phyloP scores from a whole-genome alignment of 2,888 invertebrate genomes.

The Chrysolina americana region DNA sequence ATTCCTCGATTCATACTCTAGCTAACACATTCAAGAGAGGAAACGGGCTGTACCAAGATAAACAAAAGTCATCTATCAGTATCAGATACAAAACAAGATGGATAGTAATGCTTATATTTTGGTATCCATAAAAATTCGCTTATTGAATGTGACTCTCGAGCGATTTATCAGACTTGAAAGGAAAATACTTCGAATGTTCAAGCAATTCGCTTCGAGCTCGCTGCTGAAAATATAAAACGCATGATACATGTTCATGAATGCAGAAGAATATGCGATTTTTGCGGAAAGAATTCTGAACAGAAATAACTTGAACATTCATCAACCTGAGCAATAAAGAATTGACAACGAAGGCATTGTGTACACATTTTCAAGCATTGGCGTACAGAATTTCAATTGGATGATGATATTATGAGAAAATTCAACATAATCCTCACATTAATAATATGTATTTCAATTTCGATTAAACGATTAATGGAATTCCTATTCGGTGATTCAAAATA shows the following conservation, averaged over 20 bases:
- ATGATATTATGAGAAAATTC: not conserved
- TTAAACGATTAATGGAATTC: too few relatives aligned
- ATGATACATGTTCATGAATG: conserved; percentile 13
- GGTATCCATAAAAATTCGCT: conserved; percentile 32
- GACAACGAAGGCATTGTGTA: conserved; percentile 18
- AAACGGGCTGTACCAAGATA: conserved; percentile 25
- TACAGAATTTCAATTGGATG: not conserved
- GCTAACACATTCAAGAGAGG: not conserved
- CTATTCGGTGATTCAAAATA: too few relatives aligned
- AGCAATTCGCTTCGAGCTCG: conserved; percentile 2
- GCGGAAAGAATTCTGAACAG: not conserved
- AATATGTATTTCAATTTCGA: too few relatives aligned
- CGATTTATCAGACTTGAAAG: conserved; percentile 9
- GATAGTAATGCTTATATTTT: conserved; percentile 38
- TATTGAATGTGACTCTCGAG: conserved; percentile 9
- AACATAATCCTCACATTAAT: too few relatives aligned
- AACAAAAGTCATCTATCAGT: conserved; percentile 35
- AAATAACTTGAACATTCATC: conserved; percentile 15
- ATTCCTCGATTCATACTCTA: not conserved
- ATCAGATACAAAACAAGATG: conserved; percentile 38
- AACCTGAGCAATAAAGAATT: conserved; percentile 17
- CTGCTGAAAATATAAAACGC: not conserved
- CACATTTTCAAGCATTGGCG: not conserved
- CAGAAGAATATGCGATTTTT: conserved; percentile 21
- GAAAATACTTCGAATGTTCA: conserved; percentile 1